Base-by-base conservation (phyloP, 2,797 vertebrate species). In the Fundulus diaphanus region DNA sequence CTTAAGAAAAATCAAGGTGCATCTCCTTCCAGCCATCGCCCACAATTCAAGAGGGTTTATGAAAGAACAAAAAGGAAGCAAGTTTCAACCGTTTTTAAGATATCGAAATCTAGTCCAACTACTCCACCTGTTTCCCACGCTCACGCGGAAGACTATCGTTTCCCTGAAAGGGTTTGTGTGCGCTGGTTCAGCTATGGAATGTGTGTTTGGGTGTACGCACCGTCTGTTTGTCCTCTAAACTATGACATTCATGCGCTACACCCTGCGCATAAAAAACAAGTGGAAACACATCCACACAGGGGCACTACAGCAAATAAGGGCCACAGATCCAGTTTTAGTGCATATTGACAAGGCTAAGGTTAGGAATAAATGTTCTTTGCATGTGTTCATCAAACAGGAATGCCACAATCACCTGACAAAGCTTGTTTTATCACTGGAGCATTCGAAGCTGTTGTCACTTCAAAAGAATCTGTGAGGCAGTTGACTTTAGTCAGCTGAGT, bases 81-180 rank as follows among this genome's bases (percentile, higher is more conserved):
- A 33, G 74, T 80, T 79, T 44, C 13, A 42, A 70, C n/a, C 20
- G 49, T 69, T 82, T 40, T 63, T 48, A 52, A 37, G 13, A 71
- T 73, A 71, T 73, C 22, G 12, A 75, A 68, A 57, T 46, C 44
- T 72, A 1, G 15, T 79, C 78, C 44, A 72, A 84, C 63, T 7
- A 40, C 82, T 69, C 80, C 85, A 76, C 83, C 82, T n/a, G 74
- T 76, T 90, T 92, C 86, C 87, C 88, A 92, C 85, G 70, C 59
- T 80, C 48, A 27, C 4, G 31, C 7, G 5, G 42, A 27, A 69
- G 24, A 31, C 29, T 29, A 54, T 49, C 48, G n/a, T 65, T 44
- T 51, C 42, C 52, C n/a, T 42, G 29, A 24, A 24, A 44, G 65
- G 72, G 70, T 65, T 73, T 59, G 57, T 33, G 65, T 52, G 59